Evolutionary conservation across 2,888 invertebrate genomes (phyloP).

Genomic region (Choreutis nemorana): DNA sequence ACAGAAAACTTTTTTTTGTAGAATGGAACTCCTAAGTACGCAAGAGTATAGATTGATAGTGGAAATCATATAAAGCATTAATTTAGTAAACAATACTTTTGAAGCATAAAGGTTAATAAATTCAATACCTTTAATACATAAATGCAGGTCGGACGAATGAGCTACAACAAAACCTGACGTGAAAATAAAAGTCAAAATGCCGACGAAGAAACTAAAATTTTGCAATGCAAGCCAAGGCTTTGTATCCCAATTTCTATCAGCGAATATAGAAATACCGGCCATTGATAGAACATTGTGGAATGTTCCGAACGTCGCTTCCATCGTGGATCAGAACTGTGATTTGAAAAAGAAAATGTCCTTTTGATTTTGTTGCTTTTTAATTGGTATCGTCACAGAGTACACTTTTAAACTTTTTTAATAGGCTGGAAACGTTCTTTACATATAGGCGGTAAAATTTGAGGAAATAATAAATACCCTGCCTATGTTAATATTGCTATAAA

Average conservation of each 20-base stretch:
- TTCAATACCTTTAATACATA: conserved; percentile 50
- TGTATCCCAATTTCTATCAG: conserved; percentile 29
- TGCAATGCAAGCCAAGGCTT: conserved; percentile 32
- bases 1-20: too few species aligned
- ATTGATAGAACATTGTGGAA: conserved; percentile 37
- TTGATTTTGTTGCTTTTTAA: conserved; percentile 15
- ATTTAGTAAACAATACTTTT: too few species aligned
- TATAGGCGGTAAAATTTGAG: too few species aligned
- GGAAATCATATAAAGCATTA: too few species aligned
- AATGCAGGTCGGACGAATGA: conserved; percentile 23
- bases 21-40: too few species aligned
- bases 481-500: too few species aligned
- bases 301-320: conserved; percentile 33
- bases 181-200: conserved; percentile 32
- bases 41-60: too few species aligned
- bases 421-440: too few species aligned
- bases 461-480: too few species aligned
- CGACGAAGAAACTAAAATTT: conserved; percentile 33
- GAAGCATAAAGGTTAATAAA: too few species aligned
- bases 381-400: conserved; percentile 17
- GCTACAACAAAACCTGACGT: conserved; percentile 34
- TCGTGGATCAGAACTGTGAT: conserved; percentile 18
- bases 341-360: conserved; percentile 13
- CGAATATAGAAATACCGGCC: conserved; percentile 38
- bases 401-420: too few species aligned